Base-by-base conservation (phyloP, 2,113 vertebrate species). In the Myxocyprinus asiaticus region DNA sequence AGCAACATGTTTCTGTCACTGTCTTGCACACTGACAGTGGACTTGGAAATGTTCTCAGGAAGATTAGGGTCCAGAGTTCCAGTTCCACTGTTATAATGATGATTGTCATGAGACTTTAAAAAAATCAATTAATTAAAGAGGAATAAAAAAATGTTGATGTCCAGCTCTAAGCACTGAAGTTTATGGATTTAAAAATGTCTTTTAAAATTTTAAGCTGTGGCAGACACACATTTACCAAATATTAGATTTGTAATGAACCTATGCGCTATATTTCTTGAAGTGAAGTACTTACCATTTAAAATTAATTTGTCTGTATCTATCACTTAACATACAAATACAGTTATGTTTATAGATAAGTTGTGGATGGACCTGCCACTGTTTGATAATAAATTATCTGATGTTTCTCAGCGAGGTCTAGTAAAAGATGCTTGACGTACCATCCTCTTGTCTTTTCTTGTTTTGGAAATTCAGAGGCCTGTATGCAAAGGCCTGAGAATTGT, bases 271-370 rank as follows among this genome's bases (percentile, higher is more conserved):
- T 77, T 76, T 86, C 86, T 87, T 90, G 92, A 94, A 94, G 91
- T 94, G 94, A 94, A 95, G 95, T 95, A 96, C 97, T 98, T 98
- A 97, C 96, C 95, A 93, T 95, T 94, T 95, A 94, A 94, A 91
- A 95, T 92, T 82, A 86, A 78, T 70, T n/a, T 70, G 65, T 86
- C 85, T 86, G 84, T 90, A 89, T 90, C 94, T 94, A 95, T 96
- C 89, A 95, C 97, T 97, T 98, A 97, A 97, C 94, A 94, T 96
- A 95, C 90, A 93, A 95, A 95, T 87, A 87, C 85, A 91, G 89
- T 91, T 92, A 94, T 93, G 74, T 94, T 93, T 90, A 91, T 95
- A 93, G 95, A 93, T 91, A 89, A 93, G 95, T 94, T 91, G 92
- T 93, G 90, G 92, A 92, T 91, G 90, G 92, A 94, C 94, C 95